Conservation (phyloP, 1,140 invertebrate genomes). For the Plutomurus gul region DNA sequence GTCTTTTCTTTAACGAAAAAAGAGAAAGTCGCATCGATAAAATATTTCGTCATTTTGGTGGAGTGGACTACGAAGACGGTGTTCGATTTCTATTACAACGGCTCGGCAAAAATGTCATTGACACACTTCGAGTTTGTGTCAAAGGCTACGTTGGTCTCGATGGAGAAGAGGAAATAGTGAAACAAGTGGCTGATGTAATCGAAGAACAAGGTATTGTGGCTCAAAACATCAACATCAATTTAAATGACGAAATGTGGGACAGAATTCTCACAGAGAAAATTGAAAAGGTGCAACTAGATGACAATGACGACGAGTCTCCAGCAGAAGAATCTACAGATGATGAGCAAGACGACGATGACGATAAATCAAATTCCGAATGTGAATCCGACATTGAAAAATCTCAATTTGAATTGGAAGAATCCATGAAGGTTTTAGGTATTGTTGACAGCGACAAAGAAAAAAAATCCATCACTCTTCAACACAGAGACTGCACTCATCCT, state of each 20-base stretch:
- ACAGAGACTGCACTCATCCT: constrained; percentile 12
- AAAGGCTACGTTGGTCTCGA: background rate
- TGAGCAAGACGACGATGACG: background rate
- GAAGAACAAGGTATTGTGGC: background rate
- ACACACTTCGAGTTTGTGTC: background rate
- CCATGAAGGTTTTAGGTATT: too few species aligned
- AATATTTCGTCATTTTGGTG: background rate
- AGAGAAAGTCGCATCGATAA: background rate
- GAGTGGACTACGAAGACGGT: background rate
- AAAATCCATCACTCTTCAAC: background rate
- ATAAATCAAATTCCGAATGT: background rate
- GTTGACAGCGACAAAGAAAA: too few species aligned
- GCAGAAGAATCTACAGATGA: background rate
- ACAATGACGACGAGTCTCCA: background rate
- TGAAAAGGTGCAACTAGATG: constrained; percentile 12
- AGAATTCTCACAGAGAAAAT: background rate
- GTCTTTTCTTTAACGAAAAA: background rate
- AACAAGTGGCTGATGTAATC: background rate
- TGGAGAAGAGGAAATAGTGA: background rate
- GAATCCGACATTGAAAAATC: background rate
- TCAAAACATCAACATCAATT: background rate
- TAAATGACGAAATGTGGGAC: background rate
- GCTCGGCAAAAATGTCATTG: background rate
- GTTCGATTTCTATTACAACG: background rate
- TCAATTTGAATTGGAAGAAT: background rate